Evolutionary conservation across 2,888 invertebrate genomes (phyloP), one percentile per base, ranked within the genome.

Genomic region (Cyclophora punctaria): DNA sequence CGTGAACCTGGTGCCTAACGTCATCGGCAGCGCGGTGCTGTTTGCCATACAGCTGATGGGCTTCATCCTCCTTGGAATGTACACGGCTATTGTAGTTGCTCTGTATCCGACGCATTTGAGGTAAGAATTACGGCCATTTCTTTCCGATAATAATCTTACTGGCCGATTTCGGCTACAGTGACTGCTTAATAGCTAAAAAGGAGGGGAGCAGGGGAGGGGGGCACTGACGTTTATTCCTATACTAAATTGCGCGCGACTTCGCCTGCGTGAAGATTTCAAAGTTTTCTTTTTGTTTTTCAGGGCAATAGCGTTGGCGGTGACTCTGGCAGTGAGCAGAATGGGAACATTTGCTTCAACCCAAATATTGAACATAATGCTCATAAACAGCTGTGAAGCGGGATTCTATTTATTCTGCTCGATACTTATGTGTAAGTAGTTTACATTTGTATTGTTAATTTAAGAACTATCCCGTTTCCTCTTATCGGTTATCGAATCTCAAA

Each of bases 1-100:
- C 2, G 85, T 93, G 37, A 92, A 93, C 69, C 90, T 91, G 75
- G 76, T 92, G 2, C 84, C 83, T n/a, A 88, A 90, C 37, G 90
- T 92, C 4, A 69, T 85, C 35, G 85, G 90, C 59, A 90, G 91
- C 56, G 82, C 91, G 0, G 69, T 91, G 0, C 78, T 92, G 0
- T 75, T 90, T 56, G 75, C 76, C 1, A 7, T 89, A 1, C 78
- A 81, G 46, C 68, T 87, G 52, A 63, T 78, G 50, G 80, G 87
- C 0, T 78, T 89, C 47, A 74, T 89, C 42, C 80, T 84, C 5
- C 56, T 85, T 3, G 90, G 90, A 0, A 56, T 90, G 41, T 83
- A 90, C 46, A 83, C 86, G 1, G 89, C 91, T 3, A 88, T 90
- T n/a, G 65, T 83, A 0, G 88, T 91, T 41, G 84, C 90, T 0